A percentile compares a stretch with the other conserved stretches of the same genome.
phyloP scores from a whole-genome alignment of 2,888 invertebrate genomes.

The Rhagonycha fulva region DNA sequence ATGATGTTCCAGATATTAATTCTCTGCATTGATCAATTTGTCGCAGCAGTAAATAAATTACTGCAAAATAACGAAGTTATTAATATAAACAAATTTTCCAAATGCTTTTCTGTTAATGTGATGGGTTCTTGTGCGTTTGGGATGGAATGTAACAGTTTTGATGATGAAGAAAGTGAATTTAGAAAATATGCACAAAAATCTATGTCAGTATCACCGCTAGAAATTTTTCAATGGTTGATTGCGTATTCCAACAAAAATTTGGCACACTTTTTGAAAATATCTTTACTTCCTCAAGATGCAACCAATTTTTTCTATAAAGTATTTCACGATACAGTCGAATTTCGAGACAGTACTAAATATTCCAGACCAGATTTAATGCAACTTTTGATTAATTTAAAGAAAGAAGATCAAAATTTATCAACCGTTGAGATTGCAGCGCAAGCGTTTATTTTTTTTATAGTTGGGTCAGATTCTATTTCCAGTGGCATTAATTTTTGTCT shows the following conservation, averaged over 20 bases:
- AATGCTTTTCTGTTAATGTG: constrained; percentile 59
- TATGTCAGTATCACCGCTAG: not conserved
- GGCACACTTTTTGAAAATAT: not conserved
- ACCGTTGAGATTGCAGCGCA: not conserved
- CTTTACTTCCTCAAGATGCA: not conserved
- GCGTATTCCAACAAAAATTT: not conserved
- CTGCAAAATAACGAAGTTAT: constrained; percentile 43
- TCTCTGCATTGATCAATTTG: not conserved
- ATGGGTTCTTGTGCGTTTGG: constrained; percentile 64
- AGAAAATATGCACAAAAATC: not conserved
- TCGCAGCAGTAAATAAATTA: not conserved
- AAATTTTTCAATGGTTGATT: not conserved
- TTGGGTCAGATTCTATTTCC: not conserved
- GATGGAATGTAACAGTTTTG: constrained; percentile 47
- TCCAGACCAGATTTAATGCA: too few species aligned
- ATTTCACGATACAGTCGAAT: not conserved
- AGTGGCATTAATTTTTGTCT: not conserved
- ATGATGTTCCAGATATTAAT: constrained; percentile 50
- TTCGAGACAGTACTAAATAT: too few species aligned
- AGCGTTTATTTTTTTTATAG: not conserved
- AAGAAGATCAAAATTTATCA: not conserved
- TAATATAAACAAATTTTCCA: constrained; percentile 56
- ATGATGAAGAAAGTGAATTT: constrained; percentile 56
- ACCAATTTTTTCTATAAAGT: not conserved
- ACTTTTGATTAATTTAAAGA: too few species aligned